These are phyloP conservation scores for Agrypnus murinus DNA, from an alignment of 2,888 invertebrate species.

Conservation along the genomic window DNA sequence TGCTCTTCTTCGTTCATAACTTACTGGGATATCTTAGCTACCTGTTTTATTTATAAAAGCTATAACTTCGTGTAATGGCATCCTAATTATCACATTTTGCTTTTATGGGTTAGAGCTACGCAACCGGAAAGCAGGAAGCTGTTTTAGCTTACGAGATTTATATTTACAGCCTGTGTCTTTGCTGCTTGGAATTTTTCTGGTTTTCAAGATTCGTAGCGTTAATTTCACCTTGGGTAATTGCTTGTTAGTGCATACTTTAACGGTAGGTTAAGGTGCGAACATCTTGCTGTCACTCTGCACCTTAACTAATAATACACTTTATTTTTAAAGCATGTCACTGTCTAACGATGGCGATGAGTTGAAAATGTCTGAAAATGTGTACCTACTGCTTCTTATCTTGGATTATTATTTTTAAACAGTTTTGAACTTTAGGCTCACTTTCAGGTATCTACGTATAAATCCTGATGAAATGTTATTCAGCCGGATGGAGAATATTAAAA, in stretches of 20 bases:
- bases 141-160: constrained; percentile 36
- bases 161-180: constrained; percentile 42
- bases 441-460: too few species aligned
- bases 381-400: too few species aligned
- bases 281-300: constrained; percentile 25
- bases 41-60: constrained; percentile 49
- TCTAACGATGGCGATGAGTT: too few species aligned
- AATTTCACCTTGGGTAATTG: constrained; percentile 28
- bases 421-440: too few species aligned
- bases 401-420: too few species aligned
- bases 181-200: constrained; percentile 29
- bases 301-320: neutral
- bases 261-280: constrained; percentile 38
- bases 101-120: constrained; percentile 51
- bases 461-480: too few species aligned
- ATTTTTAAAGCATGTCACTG: too few species aligned
- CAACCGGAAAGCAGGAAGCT: constrained; percentile 38
- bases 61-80: constrained; percentile 54
- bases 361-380: too few species aligned
- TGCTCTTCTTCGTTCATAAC: constrained; percentile 25
- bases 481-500: too few species aligned
- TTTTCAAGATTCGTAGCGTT: neutral
- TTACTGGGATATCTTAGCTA: constrained; percentile 33
- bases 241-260: constrained; percentile 45
- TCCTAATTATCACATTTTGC: constrained; percentile 58